Percentiles rank a stretch among this genome's conserved stretches.
Evolutionary conservation across 2,797 vertebrate species (phyloP).

Genomic region (Myripristis jacobus): DNA sequence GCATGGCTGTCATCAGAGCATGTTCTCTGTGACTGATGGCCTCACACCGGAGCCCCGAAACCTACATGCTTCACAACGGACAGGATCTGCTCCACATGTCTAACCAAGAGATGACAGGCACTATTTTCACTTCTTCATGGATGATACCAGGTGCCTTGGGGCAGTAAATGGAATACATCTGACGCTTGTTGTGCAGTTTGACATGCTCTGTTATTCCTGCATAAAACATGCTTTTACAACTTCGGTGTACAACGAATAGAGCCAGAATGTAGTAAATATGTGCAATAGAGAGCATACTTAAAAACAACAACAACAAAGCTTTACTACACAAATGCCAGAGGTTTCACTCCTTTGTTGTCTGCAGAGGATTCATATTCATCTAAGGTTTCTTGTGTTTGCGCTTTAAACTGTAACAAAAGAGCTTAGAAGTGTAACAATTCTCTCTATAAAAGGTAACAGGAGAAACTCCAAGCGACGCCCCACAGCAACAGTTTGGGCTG

Average conservation of each 20-base stretch:
- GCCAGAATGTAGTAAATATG: background rate
- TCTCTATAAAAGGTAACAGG: constrained; percentile 70
- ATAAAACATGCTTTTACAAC: background rate
- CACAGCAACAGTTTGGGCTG: constrained; percentile 75
- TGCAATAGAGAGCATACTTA: background rate
- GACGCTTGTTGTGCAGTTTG: background rate
- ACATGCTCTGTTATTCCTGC: background rate
- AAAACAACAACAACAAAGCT: background rate
- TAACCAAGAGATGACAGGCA: constrained; percentile 30
- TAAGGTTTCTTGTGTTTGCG: constrained; percentile 19
- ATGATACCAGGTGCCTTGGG: constrained; percentile 15
- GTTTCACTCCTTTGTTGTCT: constrained; percentile 29
- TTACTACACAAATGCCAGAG: constrained; percentile 14
- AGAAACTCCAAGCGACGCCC: constrained; percentile 76
- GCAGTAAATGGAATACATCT: constrained; percentile 7
- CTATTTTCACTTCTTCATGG: constrained; percentile 15
- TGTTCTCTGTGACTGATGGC: constrained; percentile 63
- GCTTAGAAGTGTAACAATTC: constrained; percentile 67
- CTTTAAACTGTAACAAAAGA: constrained; percentile 51
- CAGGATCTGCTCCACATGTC: constrained; percentile 53
- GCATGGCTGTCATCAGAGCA: constrained; percentile 66
- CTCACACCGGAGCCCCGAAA: constrained; percentile 47
- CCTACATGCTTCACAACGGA: constrained; percentile 36
- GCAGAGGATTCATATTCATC: constrained; percentile 32
- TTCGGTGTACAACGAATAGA: background rate